Evolutionary conservation across 23 tunicate genomes (phyloP), one percentile per base, ranked within the genome.

Genomic region (Corella eumyota): DNA sequence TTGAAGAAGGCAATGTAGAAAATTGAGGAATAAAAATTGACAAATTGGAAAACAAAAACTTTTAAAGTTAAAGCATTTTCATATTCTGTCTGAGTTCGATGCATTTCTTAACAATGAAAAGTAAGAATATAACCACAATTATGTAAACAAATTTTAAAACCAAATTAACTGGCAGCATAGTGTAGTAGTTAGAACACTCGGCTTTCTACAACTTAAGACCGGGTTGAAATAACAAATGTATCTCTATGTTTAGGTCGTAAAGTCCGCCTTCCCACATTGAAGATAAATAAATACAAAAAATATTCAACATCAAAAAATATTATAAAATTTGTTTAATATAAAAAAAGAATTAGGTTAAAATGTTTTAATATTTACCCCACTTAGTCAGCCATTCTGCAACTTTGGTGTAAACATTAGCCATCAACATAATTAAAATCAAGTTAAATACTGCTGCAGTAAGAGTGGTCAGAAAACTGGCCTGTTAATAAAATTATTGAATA

Each of bases 1-100:
- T 90, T 90, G 73, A 90, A 90, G 36, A 90, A 90, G 47, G 97
- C 97, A 48, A 90, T 81, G 74, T 90, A 90, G 62, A 74, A 90
- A 22, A 90, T 74, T n/a, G 91, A 81, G 21, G 97, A 90, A 45
- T 90, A 90, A 45, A 80, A 90, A 60, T 90, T 90, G 84, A 90
- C 91, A 30, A 90, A 90, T 66, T 90, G 97, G 52, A 90, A 90
- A 32, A 83, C 64, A 68, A 90, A 90, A 5, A 90, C 91, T 69
- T 90, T 90, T 46, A 90, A 74, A 1, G 97, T 81, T 62, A 81
- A 74, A 17, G 97, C 63, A 60, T 90, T 77, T 31, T 90, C 97
- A 56, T 81, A 90, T 15, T 82, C 76, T 0, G 90, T 83, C 57
- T 90, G 97, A 4, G 97, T 90, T 20, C 97, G 81, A 48, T 83